Evolutionary conservation across 2,888 invertebrate genomes (phyloP).

Genomic region (Drosophila anceps): DNA sequence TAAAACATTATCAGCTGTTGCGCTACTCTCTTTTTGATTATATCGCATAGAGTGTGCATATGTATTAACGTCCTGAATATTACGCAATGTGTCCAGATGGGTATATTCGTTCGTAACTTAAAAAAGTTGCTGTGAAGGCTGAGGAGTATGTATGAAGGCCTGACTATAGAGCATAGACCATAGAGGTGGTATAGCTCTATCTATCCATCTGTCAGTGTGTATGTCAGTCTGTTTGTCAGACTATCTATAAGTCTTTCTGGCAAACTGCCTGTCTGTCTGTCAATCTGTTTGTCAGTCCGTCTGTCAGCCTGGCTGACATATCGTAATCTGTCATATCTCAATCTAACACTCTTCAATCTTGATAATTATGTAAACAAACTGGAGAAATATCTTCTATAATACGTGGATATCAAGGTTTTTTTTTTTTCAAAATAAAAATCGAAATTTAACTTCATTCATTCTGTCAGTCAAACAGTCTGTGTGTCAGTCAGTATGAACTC

Average conservation of each 20-base stretch:
- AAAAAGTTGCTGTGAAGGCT: neutral
- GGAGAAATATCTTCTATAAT: neutral
- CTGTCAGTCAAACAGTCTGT: too few species aligned
- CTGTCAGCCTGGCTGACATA: too few species aligned
- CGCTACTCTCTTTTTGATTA: constrained; percentile 22
- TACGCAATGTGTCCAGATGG: neutral
- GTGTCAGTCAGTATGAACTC: too few species aligned
- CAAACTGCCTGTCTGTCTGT: neutral
- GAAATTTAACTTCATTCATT: too few species aligned
- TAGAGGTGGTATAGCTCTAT: neutral
- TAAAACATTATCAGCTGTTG: constrained; percentile 73
- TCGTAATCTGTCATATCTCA: too few species aligned
- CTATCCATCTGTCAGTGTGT: too few species aligned
- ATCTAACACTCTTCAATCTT: neutral
- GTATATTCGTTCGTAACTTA: neutral
- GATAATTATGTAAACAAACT: neutral
- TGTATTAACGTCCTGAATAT: neutral
- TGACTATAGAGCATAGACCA: neutral
- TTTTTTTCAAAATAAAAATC: neutral
- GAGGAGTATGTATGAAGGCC: neutral
- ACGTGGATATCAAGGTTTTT: neutral
- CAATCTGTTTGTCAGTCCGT: neutral
- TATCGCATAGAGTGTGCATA: constrained; percentile 10
- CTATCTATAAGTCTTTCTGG: neutral
- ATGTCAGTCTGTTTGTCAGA: too few species aligned